Conservation (phyloP, 2,888 invertebrate genomes). For the Agrilus mali region DNA sequence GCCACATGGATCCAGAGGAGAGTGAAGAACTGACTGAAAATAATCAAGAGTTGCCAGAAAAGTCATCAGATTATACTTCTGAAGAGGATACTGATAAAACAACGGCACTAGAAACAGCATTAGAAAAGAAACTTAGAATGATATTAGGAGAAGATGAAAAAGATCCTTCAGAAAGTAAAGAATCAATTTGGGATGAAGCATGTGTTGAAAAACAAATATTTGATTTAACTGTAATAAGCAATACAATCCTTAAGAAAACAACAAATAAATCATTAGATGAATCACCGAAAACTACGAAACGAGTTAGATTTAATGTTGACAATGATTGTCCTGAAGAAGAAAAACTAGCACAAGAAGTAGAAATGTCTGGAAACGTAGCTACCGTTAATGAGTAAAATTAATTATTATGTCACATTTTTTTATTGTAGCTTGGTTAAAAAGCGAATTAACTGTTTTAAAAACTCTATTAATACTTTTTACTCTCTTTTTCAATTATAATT, state of each 20-base stretch:
- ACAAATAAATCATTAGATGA: too few species aligned
- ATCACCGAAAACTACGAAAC: too few species aligned
- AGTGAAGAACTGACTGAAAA: constrained; percentile 1
- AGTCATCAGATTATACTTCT: neutral
- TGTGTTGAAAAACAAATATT: too few species aligned
- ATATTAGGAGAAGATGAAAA: neutral
- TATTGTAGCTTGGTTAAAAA: too few species aligned
- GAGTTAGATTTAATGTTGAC: neutral
- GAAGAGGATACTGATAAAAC: constrained; percentile 1
- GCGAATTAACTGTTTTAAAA: too few species aligned
- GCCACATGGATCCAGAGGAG: neutral
- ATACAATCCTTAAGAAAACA: too few species aligned
- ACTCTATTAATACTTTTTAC: too few species aligned
- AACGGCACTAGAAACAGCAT: neutral
- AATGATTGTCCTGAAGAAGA: neutral
- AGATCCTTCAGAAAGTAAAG: neutral
- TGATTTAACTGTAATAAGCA: too few species aligned
- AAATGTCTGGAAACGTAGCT: neutral
- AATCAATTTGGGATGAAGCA: neutral
- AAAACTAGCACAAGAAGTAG: neutral
- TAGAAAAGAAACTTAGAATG: neutral
- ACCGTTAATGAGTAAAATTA: too few species aligned
- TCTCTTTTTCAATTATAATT: too few species aligned
- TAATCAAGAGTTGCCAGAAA: neutral
- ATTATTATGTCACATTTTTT: too few species aligned